Evolutionary conservation across 23 tunicate species (phyloP).

Genomic region (Ciona savignyi): DNA sequence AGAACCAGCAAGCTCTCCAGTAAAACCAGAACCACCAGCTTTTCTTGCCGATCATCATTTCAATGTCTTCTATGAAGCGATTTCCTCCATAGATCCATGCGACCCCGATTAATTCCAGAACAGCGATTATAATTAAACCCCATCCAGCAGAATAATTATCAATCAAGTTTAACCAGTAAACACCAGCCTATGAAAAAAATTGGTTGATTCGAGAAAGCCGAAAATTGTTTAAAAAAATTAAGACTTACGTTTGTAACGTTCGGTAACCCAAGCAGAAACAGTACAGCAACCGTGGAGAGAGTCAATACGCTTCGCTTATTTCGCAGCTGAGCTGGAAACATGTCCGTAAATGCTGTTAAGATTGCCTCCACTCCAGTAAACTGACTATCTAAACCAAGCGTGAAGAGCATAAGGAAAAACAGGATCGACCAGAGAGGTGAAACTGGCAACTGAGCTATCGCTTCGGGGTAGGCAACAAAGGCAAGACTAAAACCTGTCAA

Average conservation of each 20-base stretch:
- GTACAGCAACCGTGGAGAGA: slow-evolving; percentile 11
- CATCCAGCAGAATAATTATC: slow-evolving; percentile 70
- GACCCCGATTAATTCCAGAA: slow-evolving; percentile 56
- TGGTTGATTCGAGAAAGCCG: background rate
- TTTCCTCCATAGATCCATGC: slow-evolving; percentile 80
- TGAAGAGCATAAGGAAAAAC: slow-evolving; percentile 71
- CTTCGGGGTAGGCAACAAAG: slow-evolving; percentile 73
- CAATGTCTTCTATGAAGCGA: slow-evolving; percentile 68
- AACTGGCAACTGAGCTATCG: slow-evolving; percentile 46
- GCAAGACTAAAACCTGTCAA: slow-evolving; percentile 60
- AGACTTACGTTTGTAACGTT: slow-evolving; percentile 37
- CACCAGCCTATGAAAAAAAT: slow-evolving; percentile 19
- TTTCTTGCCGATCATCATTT: slow-evolving; percentile 79
- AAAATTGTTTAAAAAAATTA: background rate
- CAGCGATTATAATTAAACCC: slow-evolving; percentile 62
- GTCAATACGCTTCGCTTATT: slow-evolving; percentile 27
- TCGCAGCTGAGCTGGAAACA: slow-evolving; percentile 55
- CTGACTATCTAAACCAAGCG: slow-evolving; percentile 77
- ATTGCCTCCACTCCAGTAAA: slow-evolving; percentile 67
- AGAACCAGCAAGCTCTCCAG: slow-evolving; percentile 87
- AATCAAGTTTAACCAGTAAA: slow-evolving; percentile 67
- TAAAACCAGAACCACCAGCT: slow-evolving; percentile 63
- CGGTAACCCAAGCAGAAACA: slow-evolving; percentile 56
- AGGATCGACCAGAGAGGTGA: slow-evolving; percentile 65
- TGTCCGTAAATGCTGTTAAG: slow-evolving; percentile 52